Evolutionary conservation across 2,888 invertebrate genomes (phyloP).

Genomic region (Erynnis tages): DNA sequence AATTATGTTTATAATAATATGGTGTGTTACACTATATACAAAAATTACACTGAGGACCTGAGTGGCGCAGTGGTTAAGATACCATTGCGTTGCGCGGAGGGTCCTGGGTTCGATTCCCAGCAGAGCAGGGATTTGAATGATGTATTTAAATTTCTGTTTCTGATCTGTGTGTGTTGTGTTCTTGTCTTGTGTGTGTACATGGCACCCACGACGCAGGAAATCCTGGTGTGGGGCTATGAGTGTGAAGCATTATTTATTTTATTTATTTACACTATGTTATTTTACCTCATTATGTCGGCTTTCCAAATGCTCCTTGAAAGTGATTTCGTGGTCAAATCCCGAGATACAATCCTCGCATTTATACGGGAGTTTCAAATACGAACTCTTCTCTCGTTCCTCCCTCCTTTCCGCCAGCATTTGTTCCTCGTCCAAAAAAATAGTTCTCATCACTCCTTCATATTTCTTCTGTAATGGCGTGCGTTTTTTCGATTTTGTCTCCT

Average conservation of each 20-base stretch:
- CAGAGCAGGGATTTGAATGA: too few relatives aligned
- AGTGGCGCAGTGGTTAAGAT: too few relatives aligned
- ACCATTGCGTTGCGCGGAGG: too few relatives aligned
- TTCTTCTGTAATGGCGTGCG: constrained; percentile 32
- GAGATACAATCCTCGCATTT: constrained; percentile 60
- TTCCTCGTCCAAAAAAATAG: constrained; percentile 42
- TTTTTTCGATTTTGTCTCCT: neutral
- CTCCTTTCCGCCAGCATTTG: constrained; percentile 53
- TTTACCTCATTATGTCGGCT: constrained; percentile 54
- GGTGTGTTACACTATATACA: too few relatives aligned
- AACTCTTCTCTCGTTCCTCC: constrained; percentile 41
- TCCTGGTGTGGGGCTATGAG: neutral
- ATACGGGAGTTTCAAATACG: constrained; percentile 54
- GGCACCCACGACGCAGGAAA: too few relatives aligned
- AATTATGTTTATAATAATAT: too few relatives aligned
- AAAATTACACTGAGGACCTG: too few relatives aligned
- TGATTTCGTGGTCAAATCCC: constrained; percentile 60
- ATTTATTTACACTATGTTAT: neutral
- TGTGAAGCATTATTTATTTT: neutral
- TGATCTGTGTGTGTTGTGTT: too few relatives aligned
- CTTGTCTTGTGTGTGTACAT: too few relatives aligned
- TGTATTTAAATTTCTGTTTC: too few relatives aligned
- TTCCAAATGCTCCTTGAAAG: constrained; percentile 51
- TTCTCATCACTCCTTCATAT: constrained; percentile 53
- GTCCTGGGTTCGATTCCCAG: too few relatives aligned